Evolutionary conservation across 2,888 invertebrate species (phyloP), one percentile per base, ranked within the genome.

Genomic region (Drosophila birchii): DNA sequence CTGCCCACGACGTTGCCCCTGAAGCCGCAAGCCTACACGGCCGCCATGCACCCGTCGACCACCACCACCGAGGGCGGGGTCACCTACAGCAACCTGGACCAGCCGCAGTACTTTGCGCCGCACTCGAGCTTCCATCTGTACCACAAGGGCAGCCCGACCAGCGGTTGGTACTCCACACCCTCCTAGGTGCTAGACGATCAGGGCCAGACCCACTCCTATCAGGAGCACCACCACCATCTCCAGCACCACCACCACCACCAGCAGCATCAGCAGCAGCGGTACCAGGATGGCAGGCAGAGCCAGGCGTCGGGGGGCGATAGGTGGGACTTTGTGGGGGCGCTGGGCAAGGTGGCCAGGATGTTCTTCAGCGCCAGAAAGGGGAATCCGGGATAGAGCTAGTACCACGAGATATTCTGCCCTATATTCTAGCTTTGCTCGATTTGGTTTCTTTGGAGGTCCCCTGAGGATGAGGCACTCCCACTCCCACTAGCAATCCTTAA

Each of bases 11-110:
- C 96, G 32, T 92, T 98, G 84, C 97, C 98, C 26, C 93, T 98
- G 64, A 98, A 98, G 91, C 98, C 98, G 32, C 98, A 98, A 92
- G 97, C 97, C 54, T 98, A 97, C 91, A 96, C 96, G 9, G 95
- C 96, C 66, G 94, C 95, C 3, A 95, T 95, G 79, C 94, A 94
- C 76, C 85, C 90, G 5, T 57, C 70, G 29, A 56, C 39, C 51
- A 93, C 93, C 53, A 93, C 93, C 41, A 90, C 97, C 91, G 95
- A 95, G 36, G 94, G 95, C 56, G 95, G 96, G 66, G 94, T 95
- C 23, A 93, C 94, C 64, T 94, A 94, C 32, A 92, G 94, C 59
- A 93, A 95, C 32, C 93, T 95, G 76, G 97, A 97, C 90, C 97
- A 97, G 92, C 91, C 96, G 9, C 97, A 97, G 92, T 97, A 97